Evolutionary conservation across 2,113 vertebrate genomes (phyloP).

Genomic region (human): DNA sequence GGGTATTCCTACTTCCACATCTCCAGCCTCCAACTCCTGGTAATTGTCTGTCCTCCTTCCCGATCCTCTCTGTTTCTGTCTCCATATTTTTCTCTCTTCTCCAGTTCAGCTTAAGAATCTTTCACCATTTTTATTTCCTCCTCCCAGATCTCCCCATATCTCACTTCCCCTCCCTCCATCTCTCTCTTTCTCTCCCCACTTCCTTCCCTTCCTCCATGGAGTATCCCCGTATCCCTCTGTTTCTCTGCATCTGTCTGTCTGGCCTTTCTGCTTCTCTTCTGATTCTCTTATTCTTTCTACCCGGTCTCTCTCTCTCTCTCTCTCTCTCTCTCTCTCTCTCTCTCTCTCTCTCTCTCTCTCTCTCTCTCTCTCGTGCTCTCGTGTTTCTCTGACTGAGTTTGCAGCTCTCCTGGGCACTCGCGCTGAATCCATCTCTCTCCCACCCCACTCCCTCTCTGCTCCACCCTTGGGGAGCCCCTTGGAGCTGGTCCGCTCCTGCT

Average conservation of each 20-base stretch:
- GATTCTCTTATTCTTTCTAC: not conserved
- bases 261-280: too few species aligned
- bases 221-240: not conserved
- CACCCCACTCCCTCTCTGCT: not conserved
- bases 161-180: not conserved
- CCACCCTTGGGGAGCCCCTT: not conserved
- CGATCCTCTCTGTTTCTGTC: not conserved
- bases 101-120: not conserved
- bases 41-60: not conserved
- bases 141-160: not conserved
- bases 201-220: not conserved
- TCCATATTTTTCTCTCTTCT: not conserved
- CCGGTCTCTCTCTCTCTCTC: not conserved
- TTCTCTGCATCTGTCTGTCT: not conserved
- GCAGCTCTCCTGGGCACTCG: too few species aligned
- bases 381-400: too few species aligned
- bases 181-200: not conserved
- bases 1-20: not conserved
- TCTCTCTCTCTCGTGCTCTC: too few species aligned
- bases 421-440: rapidly evolving
- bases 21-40: not conserved
- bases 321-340: not conserved
- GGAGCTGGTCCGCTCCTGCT: too few species aligned
- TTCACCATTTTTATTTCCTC: not conserved
- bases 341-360: not conserved